phyloP scores from a whole-genome alignment of 1,140 invertebrate genomes.

The Ceratosolen solmsi region DNA sequence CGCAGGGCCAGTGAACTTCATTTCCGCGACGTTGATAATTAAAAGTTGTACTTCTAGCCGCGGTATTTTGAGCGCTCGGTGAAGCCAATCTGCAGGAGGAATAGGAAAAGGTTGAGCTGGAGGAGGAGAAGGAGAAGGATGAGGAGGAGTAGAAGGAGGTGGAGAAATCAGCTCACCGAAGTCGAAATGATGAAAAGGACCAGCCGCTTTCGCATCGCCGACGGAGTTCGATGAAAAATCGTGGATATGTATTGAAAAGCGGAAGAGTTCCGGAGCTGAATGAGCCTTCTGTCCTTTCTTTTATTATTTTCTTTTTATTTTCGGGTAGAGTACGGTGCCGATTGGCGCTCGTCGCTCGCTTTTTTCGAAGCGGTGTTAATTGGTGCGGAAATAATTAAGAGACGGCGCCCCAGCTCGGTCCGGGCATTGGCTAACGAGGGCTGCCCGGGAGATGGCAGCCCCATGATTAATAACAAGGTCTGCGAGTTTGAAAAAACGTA shows the following conservation, averaged over 20 bases:
- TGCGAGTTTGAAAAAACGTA: constrained; percentile 47
- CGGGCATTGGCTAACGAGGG: constrained; percentile 67
- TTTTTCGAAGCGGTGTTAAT: constrained; percentile 68
- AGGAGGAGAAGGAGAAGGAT: background rate
- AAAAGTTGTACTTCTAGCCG: constrained; percentile 48
- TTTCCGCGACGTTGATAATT: constrained; percentile 51
- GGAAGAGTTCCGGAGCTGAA: constrained; percentile 44
- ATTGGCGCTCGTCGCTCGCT: constrained; percentile 58
- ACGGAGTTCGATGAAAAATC: constrained; percentile 52
- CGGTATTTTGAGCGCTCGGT: background rate
- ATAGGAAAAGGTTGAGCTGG: background rate
- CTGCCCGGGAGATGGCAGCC: constrained; percentile 66
- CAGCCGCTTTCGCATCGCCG: constrained; percentile 30
- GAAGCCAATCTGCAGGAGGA: constrained; percentile 42
- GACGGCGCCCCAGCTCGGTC: constrained; percentile 57
- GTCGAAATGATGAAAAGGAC: constrained; percentile 50
- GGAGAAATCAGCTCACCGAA: background rate
- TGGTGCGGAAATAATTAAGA: constrained; percentile 74
- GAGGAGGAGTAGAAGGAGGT: background rate
- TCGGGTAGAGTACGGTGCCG: constrained; percentile 41
- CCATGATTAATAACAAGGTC: constrained; percentile 72
- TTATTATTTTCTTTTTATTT: background rate
- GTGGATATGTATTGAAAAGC: constrained; percentile 37
- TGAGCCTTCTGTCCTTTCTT: constrained; percentile 1
- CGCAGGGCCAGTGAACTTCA: constrained; percentile 16